These are phyloP conservation scores for Cyprinodon tularosa DNA, from an alignment of 2,113 vertebrate genomes.

Conservation along the genomic window DNA sequence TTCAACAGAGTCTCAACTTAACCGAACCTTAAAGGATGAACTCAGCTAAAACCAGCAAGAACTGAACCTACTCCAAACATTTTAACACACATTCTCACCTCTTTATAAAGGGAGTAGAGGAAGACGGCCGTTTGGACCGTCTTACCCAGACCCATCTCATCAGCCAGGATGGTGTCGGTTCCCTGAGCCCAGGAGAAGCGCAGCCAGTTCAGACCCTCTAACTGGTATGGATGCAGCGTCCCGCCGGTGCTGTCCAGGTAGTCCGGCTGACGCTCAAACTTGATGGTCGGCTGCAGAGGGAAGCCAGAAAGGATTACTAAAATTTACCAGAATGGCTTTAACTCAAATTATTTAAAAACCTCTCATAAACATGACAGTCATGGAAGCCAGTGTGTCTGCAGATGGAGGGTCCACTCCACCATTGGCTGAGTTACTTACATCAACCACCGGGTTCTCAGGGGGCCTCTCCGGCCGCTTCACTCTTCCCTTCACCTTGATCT, in stretches of 20 bases:
- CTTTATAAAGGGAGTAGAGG: slow-evolving; percentile 96
- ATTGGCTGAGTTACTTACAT: slow-evolving; percentile 79
- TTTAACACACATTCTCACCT: slow-evolving; percentile 78
- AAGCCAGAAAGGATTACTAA: background rate
- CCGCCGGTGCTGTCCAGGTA: slow-evolving; percentile 94
- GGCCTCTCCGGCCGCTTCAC: slow-evolving; percentile 89
- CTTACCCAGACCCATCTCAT: slow-evolving; percentile 98
- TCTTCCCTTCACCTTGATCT: slow-evolving; percentile 90
- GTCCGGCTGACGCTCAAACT: slow-evolving; percentile 94
- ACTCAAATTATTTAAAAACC: background rate
- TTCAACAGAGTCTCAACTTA: background rate
- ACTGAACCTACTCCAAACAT: background rate
- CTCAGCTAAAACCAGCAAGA: background rate
- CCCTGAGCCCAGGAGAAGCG: slow-evolving; percentile 99
- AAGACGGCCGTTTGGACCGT: slow-evolving; percentile 98
- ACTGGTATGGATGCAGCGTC: slow-evolving; percentile 93
- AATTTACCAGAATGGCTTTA: background rate
- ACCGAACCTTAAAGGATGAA: background rate
- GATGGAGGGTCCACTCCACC: no score
- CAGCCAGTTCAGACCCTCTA: slow-evolving; percentile 97
- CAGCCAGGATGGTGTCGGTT: slow-evolving; percentile 96
- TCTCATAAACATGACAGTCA: background rate
- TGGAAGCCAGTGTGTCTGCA: no score
- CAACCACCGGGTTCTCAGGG: slow-evolving; percentile 93
- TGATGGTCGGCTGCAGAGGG: slow-evolving; percentile 88